Evolutionary conservation across 1,140 invertebrate genomes (phyloP).

Genomic region (Apis dorsata): DNA sequence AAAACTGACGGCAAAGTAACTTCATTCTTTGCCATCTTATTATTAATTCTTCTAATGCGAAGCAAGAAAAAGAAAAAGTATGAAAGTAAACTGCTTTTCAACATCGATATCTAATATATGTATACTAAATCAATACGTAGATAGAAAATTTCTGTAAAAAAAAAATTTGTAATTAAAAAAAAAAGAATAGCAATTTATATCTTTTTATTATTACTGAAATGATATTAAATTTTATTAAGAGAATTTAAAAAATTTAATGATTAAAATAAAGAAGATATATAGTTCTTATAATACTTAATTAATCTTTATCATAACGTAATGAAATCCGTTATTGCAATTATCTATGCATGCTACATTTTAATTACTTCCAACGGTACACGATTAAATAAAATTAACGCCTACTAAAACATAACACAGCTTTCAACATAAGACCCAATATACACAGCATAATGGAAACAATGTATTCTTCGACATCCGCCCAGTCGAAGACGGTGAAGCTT

Average conservation of each 20-base stretch:
- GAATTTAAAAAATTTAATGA: not conserved
- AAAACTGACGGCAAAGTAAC: constrained; percentile 32
- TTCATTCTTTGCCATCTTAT: constrained; percentile 21
- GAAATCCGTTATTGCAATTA: not conserved
- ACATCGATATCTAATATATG: not conserved
- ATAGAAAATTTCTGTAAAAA: too few relatives aligned
- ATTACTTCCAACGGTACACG: not conserved
- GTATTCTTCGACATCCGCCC: not conserved
- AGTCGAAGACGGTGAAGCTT: constrained; percentile 8
- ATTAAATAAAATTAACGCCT: not conserved
- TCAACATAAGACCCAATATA: not conserved
- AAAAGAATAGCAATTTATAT: too few relatives aligned
- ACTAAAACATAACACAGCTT: not conserved
- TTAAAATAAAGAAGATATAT: not conserved
- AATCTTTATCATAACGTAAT: not conserved
- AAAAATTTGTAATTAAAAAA: too few relatives aligned
- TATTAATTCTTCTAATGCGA: not conserved
- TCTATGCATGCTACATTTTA: not conserved
- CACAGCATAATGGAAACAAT: not conserved
- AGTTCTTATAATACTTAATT: not conserved
- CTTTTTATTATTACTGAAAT: too few relatives aligned
- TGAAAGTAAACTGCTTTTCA: not conserved
- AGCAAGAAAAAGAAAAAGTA: not conserved
- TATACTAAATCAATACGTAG: too few relatives aligned
- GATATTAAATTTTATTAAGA: too few relatives aligned